Evolutionary conservation across 2,797 vertebrate species (phyloP).

Genomic region (Mormyrops attenuatus): DNA sequence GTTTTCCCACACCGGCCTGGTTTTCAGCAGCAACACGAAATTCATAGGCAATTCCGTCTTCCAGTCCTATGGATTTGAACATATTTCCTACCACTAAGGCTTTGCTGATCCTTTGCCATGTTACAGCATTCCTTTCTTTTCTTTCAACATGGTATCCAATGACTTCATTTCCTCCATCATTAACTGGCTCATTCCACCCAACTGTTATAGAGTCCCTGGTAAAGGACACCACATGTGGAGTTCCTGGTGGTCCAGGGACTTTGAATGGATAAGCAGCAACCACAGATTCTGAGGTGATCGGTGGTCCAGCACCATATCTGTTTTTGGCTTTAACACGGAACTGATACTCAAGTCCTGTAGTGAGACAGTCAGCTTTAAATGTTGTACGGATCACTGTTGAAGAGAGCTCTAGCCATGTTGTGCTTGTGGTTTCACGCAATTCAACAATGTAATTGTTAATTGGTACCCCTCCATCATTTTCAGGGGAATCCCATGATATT

Average conservation of each 20-base stretch:
- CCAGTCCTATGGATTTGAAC: conserved; percentile 86
- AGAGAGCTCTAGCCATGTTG: conserved; percentile 84
- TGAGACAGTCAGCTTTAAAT: conserved; percentile 86
- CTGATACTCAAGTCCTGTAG: conserved; percentile 87
- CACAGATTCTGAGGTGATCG: conserved; percentile 79
- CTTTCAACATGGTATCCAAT: conserved; percentile 94
- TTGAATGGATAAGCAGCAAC: conserved; percentile 94
- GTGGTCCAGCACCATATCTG: conserved; percentile 85
- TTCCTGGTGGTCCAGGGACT: conserved; percentile 90
- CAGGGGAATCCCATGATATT: conserved; percentile 90
- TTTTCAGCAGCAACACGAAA: conserved; percentile 96
- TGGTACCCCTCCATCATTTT: conserved; percentile 95
- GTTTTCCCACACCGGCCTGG: conserved; percentile 90
- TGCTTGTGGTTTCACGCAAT: conserved; percentile 86
- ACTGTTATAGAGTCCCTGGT: conserved; percentile 92
- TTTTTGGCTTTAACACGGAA: conserved; percentile 97
- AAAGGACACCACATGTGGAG: conserved; percentile 83
- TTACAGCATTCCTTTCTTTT: conserved; percentile 88
- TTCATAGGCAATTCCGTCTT: conserved; percentile 91
- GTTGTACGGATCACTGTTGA: conserved; percentile 87
- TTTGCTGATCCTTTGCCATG: conserved; percentile 90
- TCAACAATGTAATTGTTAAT: conserved; percentile 93
- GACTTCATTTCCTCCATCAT: conserved; percentile 91
- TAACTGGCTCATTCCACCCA: conserved; percentile 93
- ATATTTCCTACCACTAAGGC: conserved; percentile 81